A percentile compares a stretch with the other conserved stretches of the same genome.
phyloP scores from a whole-genome alignment of 1,140 invertebrate genomes.

The Drosophila trapezifrons region DNA sequence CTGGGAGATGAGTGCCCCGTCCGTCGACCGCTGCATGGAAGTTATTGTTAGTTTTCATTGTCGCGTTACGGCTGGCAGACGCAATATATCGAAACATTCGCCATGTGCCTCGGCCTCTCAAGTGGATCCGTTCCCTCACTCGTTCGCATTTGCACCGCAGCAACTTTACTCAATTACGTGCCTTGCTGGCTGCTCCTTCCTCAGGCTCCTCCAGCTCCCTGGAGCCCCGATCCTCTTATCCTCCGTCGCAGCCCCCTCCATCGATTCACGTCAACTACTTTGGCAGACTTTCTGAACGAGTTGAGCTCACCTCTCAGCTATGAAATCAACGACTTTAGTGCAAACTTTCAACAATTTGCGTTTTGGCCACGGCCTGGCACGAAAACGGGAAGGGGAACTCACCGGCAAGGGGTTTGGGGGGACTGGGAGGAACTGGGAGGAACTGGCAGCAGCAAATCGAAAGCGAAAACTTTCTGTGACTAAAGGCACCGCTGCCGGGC shows the following conservation, averaged over 20 bases:
- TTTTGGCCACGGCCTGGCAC: slow-evolving; percentile 80
- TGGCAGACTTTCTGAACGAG: slow-evolving; percentile 81
- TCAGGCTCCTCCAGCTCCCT: slow-evolving; percentile 5
- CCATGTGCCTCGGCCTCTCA: slow-evolving; percentile 59
- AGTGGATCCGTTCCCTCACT: slow-evolving; percentile 49
- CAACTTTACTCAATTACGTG: slow-evolving; percentile 80
- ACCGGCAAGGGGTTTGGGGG: neutral
- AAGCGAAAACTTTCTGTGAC: slow-evolving; percentile 80
- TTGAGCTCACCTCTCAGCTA: slow-evolving; percentile 82
- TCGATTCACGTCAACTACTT: slow-evolving; percentile 79
- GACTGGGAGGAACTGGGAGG: no score
- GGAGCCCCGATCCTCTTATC: slow-evolving; percentile 7
- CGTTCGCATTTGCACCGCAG: slow-evolving; percentile 65
- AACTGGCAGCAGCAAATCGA: slow-evolving; percentile 66
- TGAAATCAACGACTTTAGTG: slow-evolving; percentile 82
- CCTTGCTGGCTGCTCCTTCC: slow-evolving; percentile 51
- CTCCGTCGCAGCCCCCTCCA: neutral
- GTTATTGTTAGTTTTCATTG: slow-evolving; percentile 73
- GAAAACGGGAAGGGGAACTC: slow-evolving; percentile 17
- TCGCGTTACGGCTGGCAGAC: slow-evolving; percentile 42
- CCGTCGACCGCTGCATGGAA: slow-evolving; percentile 31
- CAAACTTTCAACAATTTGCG: slow-evolving; percentile 83
- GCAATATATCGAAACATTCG: slow-evolving; percentile 78
- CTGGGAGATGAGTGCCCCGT: slow-evolving; percentile 20
- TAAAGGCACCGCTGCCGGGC: slow-evolving; percentile 45